These are phyloP conservation scores for Diaprepes abbreviatus DNA, from an alignment of 2,888 invertebrate species.

Conservation along the genomic window DNA sequence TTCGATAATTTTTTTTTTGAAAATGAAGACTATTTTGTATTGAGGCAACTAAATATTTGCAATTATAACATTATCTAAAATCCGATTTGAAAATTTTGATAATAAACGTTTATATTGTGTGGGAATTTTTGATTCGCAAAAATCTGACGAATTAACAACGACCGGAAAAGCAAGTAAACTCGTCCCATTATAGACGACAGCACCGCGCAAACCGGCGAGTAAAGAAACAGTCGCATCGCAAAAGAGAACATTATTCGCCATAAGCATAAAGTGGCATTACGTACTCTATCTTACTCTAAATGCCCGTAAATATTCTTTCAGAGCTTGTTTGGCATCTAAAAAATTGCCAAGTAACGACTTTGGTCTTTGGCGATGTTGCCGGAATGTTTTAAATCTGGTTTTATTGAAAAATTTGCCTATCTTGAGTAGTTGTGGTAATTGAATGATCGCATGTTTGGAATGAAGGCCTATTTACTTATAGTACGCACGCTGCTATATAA, in stretches of 20 bases:
- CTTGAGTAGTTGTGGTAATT: too few species aligned
- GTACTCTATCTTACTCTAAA: constrained; percentile 44
- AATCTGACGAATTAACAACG: constrained; percentile 16
- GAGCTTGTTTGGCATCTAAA: constrained; percentile 41
- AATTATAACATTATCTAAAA: too few species aligned
- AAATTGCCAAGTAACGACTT: constrained; percentile 40
- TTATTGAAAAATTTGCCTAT: not conserved
- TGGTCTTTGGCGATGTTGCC: constrained; percentile 29
- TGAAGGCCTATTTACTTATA: too few species aligned
- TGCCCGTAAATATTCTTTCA: constrained; percentile 39
- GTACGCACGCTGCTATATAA: too few species aligned
- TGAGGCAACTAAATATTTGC: too few species aligned
- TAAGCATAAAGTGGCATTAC: constrained; percentile 38
- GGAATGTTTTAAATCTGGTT: not conserved
- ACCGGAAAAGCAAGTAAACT: constrained; percentile 22
- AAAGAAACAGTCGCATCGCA: constrained; percentile 35
- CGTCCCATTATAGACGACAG: constrained; percentile 35
- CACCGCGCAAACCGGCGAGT: constrained; percentile 15
- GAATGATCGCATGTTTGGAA: too few species aligned
- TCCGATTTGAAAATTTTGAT: too few species aligned
- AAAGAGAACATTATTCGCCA: constrained; percentile 39
- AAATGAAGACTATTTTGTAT: too few species aligned
- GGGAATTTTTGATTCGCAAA: not conserved
- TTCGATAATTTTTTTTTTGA: too few species aligned
- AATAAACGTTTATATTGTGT: too few species aligned